Evolutionary conservation across 2,113 vertebrate genomes (phyloP).

Genomic region (Marmota flaviventris): DNA sequence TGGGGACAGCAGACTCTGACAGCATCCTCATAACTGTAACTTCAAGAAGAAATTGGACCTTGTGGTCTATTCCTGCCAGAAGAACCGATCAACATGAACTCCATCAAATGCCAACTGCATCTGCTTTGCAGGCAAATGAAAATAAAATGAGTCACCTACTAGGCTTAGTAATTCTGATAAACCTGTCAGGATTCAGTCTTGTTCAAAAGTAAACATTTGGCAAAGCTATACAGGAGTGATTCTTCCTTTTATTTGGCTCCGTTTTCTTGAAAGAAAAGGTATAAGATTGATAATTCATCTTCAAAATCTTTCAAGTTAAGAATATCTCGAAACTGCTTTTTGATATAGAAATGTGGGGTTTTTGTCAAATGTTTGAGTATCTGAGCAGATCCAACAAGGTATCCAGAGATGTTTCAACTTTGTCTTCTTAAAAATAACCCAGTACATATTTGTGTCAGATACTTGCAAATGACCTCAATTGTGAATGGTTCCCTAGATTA

Average conservation of each 20-base stretch:
- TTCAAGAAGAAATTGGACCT: background rate
- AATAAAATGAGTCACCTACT: slow-evolving; percentile 37
- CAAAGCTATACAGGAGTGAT: background rate
- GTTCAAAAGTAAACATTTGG: background rate
- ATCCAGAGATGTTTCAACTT: background rate
- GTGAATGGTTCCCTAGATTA: slow-evolving; percentile 10
- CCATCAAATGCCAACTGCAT: background rate
- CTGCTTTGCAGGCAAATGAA: slow-evolving; percentile 51
- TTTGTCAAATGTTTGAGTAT: background rate
- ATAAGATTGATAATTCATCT: background rate
- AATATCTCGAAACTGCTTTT: slow-evolving; percentile 31
- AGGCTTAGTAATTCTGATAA: background rate
- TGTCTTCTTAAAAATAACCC: slow-evolving; percentile 2
- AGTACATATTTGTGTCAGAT: background rate
- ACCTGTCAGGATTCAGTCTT: background rate
- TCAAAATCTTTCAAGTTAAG: slow-evolving; percentile 31
- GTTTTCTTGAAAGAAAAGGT: background rate
- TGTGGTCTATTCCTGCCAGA: slow-evolving; percentile 44
- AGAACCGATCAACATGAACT: background rate
- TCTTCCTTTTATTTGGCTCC: slow-evolving; percentile 37
- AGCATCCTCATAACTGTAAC: background rate
- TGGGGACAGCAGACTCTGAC: background rate
- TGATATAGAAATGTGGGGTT: background rate
- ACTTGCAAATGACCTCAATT: slow-evolving; percentile 45
- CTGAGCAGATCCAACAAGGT: background rate